phyloP scores from a whole-genome alignment of 2,888 invertebrate genomes.

The Hirtodrosophila confusa region DNA sequence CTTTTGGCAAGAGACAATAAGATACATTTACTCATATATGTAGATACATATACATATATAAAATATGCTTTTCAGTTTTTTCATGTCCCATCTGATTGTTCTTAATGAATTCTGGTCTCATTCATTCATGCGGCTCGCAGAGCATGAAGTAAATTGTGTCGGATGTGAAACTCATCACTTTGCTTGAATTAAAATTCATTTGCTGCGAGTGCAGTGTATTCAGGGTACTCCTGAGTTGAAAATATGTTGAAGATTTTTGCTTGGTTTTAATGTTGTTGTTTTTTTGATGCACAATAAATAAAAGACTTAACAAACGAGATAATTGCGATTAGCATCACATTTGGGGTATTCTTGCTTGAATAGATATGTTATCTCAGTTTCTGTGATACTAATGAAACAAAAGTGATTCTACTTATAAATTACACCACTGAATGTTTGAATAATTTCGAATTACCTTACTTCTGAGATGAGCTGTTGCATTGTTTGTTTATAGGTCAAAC shows the following conservation, averaged over 20 bases:
- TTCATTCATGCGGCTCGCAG: slow-evolving; percentile 63
- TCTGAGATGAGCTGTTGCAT: not conserved
- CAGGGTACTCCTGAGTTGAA: slow-evolving; percentile 28
- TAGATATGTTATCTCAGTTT: not conserved
- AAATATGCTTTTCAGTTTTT: not conserved
- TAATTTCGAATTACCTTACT: not conserved
- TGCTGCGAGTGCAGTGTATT: slow-evolving; percentile 46
- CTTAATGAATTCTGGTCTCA: slow-evolving; percentile 73
- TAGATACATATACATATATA: slow-evolving; percentile 7
- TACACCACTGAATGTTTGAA: not conserved
- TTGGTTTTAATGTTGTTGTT: not conserved
- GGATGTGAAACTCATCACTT: slow-evolving; percentile 71
- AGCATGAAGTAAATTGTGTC: slow-evolving; percentile 58
- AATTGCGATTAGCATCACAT: too few species aligned
- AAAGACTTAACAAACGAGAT: too few species aligned
- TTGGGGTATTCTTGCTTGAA: too few species aligned
- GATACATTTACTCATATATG: slow-evolving; percentile 1
- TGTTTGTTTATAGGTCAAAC: slow-evolving; percentile 60
- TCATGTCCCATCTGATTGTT: slow-evolving; percentile 66
- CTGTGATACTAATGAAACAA: not conserved
- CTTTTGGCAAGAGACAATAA: slow-evolving; percentile 59
- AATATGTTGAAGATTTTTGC: not conserved
- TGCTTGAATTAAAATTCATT: slow-evolving; percentile 77
- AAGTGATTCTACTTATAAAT: not conserved
- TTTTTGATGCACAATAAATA: not conserved